Percentiles rank a stretch among this genome's conserved stretches.
These are phyloP conservation scores for Phrixothrix hirtus DNA, from an alignment of 2,888 invertebrate species.

Conservation along the genomic window DNA sequence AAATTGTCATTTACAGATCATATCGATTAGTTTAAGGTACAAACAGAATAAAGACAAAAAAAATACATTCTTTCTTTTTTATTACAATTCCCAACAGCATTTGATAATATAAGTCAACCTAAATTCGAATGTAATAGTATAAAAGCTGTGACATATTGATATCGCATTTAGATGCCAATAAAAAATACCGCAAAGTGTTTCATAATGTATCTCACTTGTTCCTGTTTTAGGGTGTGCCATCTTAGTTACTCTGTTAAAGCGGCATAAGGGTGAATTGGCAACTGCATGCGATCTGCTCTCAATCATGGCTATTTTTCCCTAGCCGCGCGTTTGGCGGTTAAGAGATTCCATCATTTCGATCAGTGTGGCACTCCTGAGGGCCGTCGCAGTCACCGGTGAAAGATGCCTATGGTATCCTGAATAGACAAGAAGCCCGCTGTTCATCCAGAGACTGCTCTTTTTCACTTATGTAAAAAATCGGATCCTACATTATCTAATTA, in stretches of 20 bases:
- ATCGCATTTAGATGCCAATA: constrained; percentile 57
- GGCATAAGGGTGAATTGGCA: constrained; percentile 33
- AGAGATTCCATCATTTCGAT: constrained; percentile 59
- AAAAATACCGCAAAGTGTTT: constrained; percentile 57
- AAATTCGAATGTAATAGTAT: constrained; percentile 31
- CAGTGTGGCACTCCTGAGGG: constrained; percentile 57
- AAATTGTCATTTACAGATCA: no score
- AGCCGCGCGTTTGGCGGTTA: constrained; percentile 57
- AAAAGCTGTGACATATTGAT: constrained; percentile 53
- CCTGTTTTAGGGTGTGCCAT: constrained; percentile 16
- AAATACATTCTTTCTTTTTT: constrained; percentile 14
- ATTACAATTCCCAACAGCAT: constrained; percentile 18
- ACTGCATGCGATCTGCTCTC: constrained; percentile 45
- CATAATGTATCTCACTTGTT: constrained; percentile 50
- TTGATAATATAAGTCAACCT: constrained; percentile 24
- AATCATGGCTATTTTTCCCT: constrained; percentile 59
- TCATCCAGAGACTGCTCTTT: constrained; percentile 34
- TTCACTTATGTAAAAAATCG: constrained; percentile 30
- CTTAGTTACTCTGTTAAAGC: constrained; percentile 18
- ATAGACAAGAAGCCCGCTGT: constrained; percentile 44
- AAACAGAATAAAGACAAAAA: constrained; percentile 1
- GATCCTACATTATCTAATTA: constrained; percentile 8
- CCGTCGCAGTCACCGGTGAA: constrained; percentile 55
- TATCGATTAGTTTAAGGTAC: no score
- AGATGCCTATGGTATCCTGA: constrained; percentile 51